Evolutionary conservation across 2,888 invertebrate species (phyloP).

Genomic region (Ryuthela nishihirai): DNA sequence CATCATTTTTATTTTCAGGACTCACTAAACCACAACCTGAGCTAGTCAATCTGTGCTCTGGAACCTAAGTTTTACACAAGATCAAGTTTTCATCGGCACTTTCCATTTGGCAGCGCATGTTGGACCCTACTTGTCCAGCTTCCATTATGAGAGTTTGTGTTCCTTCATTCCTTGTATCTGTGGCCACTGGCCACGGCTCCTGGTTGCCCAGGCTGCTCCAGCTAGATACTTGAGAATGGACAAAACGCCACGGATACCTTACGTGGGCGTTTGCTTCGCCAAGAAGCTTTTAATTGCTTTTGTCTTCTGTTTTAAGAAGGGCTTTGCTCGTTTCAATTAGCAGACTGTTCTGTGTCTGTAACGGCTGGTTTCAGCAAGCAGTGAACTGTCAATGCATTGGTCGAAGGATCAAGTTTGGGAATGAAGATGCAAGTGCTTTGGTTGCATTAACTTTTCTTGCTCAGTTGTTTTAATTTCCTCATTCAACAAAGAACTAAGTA

Average conservation of each 20-base stretch:
- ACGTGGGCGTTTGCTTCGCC: no score
- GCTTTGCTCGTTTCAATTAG: slow-evolving; percentile 2
- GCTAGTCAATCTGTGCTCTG: no score
- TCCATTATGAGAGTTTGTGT: slow-evolving; percentile 27
- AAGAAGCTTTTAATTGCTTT: neutral
- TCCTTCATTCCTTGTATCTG: slow-evolving; percentile 25
- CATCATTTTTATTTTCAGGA: no score
- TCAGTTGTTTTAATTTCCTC: no score
- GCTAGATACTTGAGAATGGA: slow-evolving; percentile 14
- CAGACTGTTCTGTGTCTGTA: slow-evolving; percentile 21
- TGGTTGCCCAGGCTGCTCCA: slow-evolving; percentile 21
- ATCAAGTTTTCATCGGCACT: no score
- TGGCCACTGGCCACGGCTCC: slow-evolving; percentile 28
- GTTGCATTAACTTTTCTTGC: no score
- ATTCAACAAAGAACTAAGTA: no score
- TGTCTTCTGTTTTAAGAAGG: slow-evolving; percentile 10
- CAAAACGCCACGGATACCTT: neutral
- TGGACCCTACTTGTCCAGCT: slow-evolving; percentile 4
- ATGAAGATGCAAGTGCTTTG: neutral
- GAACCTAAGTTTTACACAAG: no score
- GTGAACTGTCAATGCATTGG: no score
- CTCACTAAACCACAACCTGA: no score
- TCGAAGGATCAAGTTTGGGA: no score
- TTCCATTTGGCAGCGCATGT: slow-evolving; percentile 24
- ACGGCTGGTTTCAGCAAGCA: no score